Evolutionary conservation across 2,888 invertebrate genomes (phyloP).

Genomic region (Plebejus argus): DNA sequence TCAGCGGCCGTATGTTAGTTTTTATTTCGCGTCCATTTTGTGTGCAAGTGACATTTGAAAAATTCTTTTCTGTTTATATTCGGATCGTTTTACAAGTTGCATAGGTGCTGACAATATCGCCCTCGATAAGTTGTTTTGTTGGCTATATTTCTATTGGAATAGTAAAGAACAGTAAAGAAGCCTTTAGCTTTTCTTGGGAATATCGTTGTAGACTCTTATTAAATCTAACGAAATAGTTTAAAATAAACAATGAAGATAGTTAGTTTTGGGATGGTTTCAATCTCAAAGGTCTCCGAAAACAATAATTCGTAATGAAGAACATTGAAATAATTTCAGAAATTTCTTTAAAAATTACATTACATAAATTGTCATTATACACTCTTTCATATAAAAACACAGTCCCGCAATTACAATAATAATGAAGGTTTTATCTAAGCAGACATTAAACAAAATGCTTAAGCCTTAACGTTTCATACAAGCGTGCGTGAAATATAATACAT

Average conservation of each 20-base stretch:
- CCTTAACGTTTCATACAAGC: not conserved
- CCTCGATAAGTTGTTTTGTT: not conserved
- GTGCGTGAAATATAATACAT: conserved; percentile 57
- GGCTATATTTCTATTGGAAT: not conserved
- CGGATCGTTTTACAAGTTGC: conserved; percentile 5
- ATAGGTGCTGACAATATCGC: conserved; percentile 3
- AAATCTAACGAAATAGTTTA: too few relatives aligned
- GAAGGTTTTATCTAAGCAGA: not conserved
- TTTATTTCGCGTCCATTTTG: conserved; percentile 23
- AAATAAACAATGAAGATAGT: too few relatives aligned
- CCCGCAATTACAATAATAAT: not conserved
- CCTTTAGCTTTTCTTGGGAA: not conserved
- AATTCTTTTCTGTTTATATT: conserved; percentile 25
- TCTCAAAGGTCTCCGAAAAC: too few relatives aligned
- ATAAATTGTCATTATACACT: not conserved
- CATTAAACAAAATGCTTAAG: not conserved
- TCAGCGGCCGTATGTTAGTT: conserved; percentile 30
- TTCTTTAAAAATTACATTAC: too few relatives aligned
- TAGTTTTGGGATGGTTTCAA: not conserved
- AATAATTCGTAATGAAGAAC: too few relatives aligned
- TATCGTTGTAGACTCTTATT: not conserved
- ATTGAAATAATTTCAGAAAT: too few relatives aligned
- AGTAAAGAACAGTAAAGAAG: too few relatives aligned
- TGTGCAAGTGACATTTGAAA: conserved; percentile 27
- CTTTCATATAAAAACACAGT: not conserved